phyloP scores from a whole-genome alignment of 1,140 invertebrate genomes.

The Saxidomus purpurata region DNA sequence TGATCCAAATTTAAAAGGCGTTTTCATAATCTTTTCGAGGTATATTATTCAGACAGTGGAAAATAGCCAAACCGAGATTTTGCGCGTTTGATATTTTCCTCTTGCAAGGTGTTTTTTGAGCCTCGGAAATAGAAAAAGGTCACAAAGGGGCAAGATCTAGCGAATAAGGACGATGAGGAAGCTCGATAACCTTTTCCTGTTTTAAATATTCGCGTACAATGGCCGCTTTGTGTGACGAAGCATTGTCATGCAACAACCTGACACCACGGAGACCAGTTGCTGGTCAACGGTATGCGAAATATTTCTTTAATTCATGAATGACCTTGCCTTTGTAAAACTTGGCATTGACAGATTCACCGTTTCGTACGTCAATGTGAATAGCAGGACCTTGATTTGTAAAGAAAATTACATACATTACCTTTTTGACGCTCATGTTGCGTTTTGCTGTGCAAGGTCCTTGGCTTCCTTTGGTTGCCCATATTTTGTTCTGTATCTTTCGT shows the following conservation, averaged over 20 bases:
- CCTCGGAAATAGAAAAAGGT: neutral
- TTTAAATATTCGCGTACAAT: conserved; percentile 17
- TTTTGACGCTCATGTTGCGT: conserved; percentile 19
- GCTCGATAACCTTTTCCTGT: neutral
- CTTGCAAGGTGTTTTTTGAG: neutral
- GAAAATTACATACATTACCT: conserved; percentile 3
- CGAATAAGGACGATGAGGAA: conserved; percentile 26
- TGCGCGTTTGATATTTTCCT: neutral
- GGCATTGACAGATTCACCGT: conserved; percentile 11
- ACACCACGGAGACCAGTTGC: conserved; percentile 21
- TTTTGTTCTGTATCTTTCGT: conserved; percentile 30
- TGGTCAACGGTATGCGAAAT: conserved; percentile 12
- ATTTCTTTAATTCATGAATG: conserved; percentile 28
- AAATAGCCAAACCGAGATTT: neutral
- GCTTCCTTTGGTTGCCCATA: conserved; percentile 27
- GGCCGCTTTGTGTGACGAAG: conserved; percentile 7
- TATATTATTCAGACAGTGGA: neutral
- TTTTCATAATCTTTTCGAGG: neutral
- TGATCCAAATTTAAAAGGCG: neutral
- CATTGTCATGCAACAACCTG: conserved; percentile 47
- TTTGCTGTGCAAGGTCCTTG: conserved; percentile 3
- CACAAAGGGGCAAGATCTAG: neutral
- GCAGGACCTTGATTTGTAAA: neutral
- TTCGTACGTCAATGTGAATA: neutral
- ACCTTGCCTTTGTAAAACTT: conserved; percentile 29